phyloP scores from a whole-genome alignment of 1,140 invertebrate species.

The Ericerus pela region DNA sequence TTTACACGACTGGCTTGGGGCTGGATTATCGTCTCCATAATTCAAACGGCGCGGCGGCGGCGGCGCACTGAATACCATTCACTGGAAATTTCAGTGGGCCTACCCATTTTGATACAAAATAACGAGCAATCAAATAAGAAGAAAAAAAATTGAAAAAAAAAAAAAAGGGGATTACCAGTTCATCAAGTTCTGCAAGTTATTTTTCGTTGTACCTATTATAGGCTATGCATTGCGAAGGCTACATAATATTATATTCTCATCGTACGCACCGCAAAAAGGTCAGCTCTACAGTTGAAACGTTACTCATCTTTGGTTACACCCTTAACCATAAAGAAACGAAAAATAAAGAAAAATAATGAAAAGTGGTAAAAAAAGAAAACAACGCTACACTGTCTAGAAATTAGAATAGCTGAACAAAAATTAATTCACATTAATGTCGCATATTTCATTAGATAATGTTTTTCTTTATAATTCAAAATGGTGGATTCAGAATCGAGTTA shows the following conservation, averaged over 20 bases:
- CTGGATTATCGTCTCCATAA: conserved; percentile 3
- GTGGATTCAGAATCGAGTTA: too few relatives aligned
- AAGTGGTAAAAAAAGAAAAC: too few relatives aligned
- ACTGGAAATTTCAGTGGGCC: conserved; percentile 1
- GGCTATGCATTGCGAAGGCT: background rate
- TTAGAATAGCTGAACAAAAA: background rate
- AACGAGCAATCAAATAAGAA: conserved; percentile 5
- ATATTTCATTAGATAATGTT: conserved; percentile 6
- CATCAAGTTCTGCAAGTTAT: conserved; percentile 11
- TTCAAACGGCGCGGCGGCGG: background rate
- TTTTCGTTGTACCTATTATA: too few relatives aligned
- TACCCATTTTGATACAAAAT: background rate
- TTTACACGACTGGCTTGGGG: background rate
- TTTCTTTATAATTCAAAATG: background rate
- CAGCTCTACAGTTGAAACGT: conserved; percentile 6
- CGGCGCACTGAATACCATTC: too few relatives aligned
- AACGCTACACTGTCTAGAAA: too few relatives aligned
- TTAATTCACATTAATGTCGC: conserved; percentile 4
- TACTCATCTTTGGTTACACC: conserved; percentile 7
- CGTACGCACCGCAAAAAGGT: background rate
- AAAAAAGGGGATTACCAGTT: conserved; percentile 9
- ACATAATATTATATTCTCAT: conserved; percentile 9
- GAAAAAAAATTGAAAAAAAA: too few relatives aligned
- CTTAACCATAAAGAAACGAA: conserved; percentile 5
- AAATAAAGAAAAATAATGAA: too few relatives aligned